Base-by-base conservation (phyloP, 1,140 invertebrate genomes). In the Leptinotarsa undecemlineata region DNA sequence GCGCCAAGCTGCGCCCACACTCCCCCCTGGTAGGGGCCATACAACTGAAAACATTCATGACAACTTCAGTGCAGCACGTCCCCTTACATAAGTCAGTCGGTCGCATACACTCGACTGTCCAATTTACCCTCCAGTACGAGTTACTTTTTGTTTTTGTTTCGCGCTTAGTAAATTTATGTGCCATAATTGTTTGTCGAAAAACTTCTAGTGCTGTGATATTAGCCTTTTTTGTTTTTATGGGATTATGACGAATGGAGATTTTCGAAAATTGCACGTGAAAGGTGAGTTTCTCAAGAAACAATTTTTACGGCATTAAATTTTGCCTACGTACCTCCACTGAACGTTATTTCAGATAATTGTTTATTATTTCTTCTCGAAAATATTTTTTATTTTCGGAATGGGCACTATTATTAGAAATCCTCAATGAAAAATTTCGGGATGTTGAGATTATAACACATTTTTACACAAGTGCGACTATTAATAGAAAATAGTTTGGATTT, bases 21-120 rank as follows among this genome's bases (percentile, higher is more conserved):
- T 57, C 57, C 20, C 74, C 74, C 51, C 71, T 72, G 20, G 19
- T 51, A 19, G 47, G 68, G 71, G 67, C 47, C 64, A 62, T 67
- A 79, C 78, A 79, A 79, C 78, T 73, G 74, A 79, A 79, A 79
- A 79, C 78, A 77, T 75, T 79, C 78, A 79, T 73, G 73, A 75
- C 73, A 79, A 74, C 71, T 70, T 71, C 64, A 33, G 63, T 64
- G 20, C 21, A 66, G 21, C 64, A 17, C 21, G 33, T 66, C 33
- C 21, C 21, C 19, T 26, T 64, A n/a, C n/a, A 11, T 13, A 67
- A 47, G 70, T 72, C 21, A 51, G 57, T 20, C 11, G 60, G 21
- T 51, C 33, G 70, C 11, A 60, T 14, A 57, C 5, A 19, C 19
- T 48, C 47, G 42, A 48, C 51, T 57, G 51, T 57, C n/a, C 51